Percentiles rank a stretch among this genome's conserved stretches.
These are phyloP conservation scores for Acanthosepion esculentum DNA, from an alignment of 2,888 invertebrate genomes.

Conservation along the genomic window DNA sequence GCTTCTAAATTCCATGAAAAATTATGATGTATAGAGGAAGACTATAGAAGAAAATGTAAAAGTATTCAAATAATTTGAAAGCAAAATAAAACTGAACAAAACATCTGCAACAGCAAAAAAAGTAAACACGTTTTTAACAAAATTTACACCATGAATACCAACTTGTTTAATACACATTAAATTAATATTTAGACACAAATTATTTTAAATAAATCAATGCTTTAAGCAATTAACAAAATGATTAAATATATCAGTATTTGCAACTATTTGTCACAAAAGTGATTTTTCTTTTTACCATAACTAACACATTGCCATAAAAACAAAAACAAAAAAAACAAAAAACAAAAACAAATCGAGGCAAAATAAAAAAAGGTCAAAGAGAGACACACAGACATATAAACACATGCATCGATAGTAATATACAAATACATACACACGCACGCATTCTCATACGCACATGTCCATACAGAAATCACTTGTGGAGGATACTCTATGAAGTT, in stretches of 20 bases:
- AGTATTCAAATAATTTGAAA: not conserved
- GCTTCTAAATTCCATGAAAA: too few species aligned
- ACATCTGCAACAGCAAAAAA: not conserved
- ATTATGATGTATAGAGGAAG: too few species aligned
- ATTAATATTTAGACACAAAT: not conserved
- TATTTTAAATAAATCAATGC: not conserved
- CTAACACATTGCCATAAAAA: too few species aligned
- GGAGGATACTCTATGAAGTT: too few species aligned
- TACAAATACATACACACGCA: too few species aligned
- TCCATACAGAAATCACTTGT: too few species aligned
- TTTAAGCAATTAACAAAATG: not conserved
- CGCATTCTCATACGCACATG: too few species aligned
- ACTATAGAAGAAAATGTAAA: too few species aligned
- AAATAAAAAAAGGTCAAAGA: too few species aligned
- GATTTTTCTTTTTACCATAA: not conserved
- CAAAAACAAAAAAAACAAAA: too few species aligned
- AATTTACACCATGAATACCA: not conserved
- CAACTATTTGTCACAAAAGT: not conserved
- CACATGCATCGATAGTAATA: not conserved
- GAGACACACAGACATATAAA: not conserved
- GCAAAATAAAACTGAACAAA: not conserved
- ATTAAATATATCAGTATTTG: not conserved
- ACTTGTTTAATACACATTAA: not conserved
- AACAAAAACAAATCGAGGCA: too few species aligned
- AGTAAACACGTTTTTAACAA: not conserved